Evolutionary conservation across 2,113 vertebrate genomes (phyloP).

Genomic region (Corydoras sp.): DNA sequence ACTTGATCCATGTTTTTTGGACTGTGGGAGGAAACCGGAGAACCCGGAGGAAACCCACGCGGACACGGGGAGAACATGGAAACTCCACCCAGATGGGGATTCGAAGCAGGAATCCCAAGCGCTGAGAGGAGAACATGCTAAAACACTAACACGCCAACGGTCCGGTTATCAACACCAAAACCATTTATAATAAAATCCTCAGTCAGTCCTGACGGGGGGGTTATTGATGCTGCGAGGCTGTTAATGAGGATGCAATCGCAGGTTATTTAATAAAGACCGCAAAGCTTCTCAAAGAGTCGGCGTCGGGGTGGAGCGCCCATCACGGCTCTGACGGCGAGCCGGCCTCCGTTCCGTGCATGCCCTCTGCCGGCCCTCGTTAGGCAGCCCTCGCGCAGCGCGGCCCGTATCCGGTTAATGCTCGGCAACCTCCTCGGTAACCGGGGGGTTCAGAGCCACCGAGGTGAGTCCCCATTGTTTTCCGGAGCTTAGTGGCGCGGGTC

Average conservation of each 20-base stretch:
- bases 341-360: slow-evolving; percentile 18
- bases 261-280: slow-evolving; percentile 33
- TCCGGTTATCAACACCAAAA: neutral
- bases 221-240: slow-evolving; percentile 26
- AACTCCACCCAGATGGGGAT: too few species aligned
- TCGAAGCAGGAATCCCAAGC: too few species aligned
- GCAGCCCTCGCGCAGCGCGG: slow-evolving; percentile 22
- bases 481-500: slow-evolving; percentile 55
- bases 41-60: too few species aligned
- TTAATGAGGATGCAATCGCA: slow-evolving; percentile 38
- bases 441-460: slow-evolving; percentile 40
- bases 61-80: too few species aligned
- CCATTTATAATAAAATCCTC: slow-evolving; percentile 43
- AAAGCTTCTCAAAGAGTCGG: slow-evolving; percentile 22
- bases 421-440: slow-evolving; percentile 45
- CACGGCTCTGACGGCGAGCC: slow-evolving; percentile 23
- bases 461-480: slow-evolving; percentile 56
- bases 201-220: slow-evolving; percentile 38
- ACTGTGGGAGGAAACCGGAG: too few species aligned
- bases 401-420: slow-evolving; percentile 30
- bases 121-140: too few species aligned
- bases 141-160: too few species aligned
- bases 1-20: too few species aligned
- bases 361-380: slow-evolving; percentile 48
- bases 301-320: slow-evolving; percentile 4